phyloP scores from a whole-genome alignment of 1,140 invertebrate species.

The Lordiphosa stackelbergi region DNA sequence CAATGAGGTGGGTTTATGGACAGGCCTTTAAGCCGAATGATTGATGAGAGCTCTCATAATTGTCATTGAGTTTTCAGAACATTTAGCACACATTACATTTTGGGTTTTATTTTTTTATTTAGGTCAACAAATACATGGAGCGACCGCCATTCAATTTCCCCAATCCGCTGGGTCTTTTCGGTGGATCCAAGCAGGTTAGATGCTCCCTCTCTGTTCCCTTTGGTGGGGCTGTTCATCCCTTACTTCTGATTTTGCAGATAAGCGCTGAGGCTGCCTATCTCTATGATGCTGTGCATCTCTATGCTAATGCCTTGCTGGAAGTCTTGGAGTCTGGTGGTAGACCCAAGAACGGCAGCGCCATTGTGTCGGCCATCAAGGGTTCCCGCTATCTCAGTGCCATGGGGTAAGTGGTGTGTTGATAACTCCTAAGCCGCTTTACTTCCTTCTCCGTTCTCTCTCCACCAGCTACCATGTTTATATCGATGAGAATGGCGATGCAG shows the following conservation, averaged over 20 bases:
- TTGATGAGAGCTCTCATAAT: slow-evolving; percentile 33
- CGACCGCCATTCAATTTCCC: slow-evolving; percentile 90
- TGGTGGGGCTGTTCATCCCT: slow-evolving; percentile 8
- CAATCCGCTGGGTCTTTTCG: slow-evolving; percentile 85
- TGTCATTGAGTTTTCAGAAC: slow-evolving; percentile 19
- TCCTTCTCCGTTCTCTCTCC: slow-evolving; percentile 1
- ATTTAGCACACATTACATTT: slow-evolving; percentile 23
- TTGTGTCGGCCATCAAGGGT: slow-evolving; percentile 84
- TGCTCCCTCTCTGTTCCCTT: slow-evolving; percentile 10
- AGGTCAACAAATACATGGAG: slow-evolving; percentile 88
- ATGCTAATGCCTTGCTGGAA: slow-evolving; percentile 85
- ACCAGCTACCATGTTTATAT: slow-evolving; percentile 92
- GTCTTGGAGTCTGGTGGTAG: slow-evolving; percentile 82
- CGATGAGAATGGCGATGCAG: slow-evolving; percentile 95
- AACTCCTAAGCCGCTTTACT: slow-evolving; percentile 7
- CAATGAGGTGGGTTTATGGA: slow-evolving; percentile 73
- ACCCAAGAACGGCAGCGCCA: slow-evolving; percentile 84
- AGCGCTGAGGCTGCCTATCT: slow-evolving; percentile 92
- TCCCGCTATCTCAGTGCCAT: slow-evolving; percentile 89
- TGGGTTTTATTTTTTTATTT: slow-evolving; percentile 15
- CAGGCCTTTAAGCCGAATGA: slow-evolving; percentile 18
- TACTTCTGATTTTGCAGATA: slow-evolving; percentile 80
- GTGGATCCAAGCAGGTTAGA: slow-evolving; percentile 84
- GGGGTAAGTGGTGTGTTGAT: slow-evolving; percentile 81
- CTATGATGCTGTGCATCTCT: slow-evolving; percentile 93